Evolutionary conservation across 64 coral and sea anemone genomes (phyloP).

Genomic region (Montipora sp.): DNA sequence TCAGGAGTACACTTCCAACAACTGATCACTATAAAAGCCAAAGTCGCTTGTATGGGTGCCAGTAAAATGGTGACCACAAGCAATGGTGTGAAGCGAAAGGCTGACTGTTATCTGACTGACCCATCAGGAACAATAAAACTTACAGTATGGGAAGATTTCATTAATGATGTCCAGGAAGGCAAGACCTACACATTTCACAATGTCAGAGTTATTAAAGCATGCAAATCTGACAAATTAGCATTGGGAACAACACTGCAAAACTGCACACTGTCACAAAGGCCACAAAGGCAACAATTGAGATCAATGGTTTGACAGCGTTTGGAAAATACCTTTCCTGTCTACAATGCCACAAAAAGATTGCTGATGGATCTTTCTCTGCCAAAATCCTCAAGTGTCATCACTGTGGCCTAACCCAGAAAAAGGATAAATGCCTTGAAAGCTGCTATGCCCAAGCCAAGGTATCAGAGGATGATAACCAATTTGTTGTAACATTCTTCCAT

Average conservation of each 20-base stretch:
- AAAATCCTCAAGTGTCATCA: constrained; percentile 33
- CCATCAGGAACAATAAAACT: constrained; percentile 62
- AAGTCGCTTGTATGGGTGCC: constrained; percentile 31
- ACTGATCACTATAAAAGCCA: constrained; percentile 58
- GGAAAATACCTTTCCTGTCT: constrained; percentile 31
- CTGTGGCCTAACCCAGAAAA: constrained; percentile 47
- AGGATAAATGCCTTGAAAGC: constrained; percentile 46
- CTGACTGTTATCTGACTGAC: constrained; percentile 67
- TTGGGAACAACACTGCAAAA: constrained; percentile 58
- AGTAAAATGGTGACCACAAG: constrained; percentile 46
- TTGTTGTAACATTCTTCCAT: constrained; percentile 48
- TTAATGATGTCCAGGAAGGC: constrained; percentile 56
- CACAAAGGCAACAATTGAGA: constrained; percentile 17
- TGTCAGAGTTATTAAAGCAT: constrained; percentile 60
- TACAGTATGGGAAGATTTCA: constrained; percentile 56
- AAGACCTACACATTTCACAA: constrained; percentile 57
- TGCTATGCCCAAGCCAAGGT: constrained; percentile 40
- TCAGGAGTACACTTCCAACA: constrained; percentile 55
- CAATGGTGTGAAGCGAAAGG: constrained; percentile 54
- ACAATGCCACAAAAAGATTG: constrained; percentile 57
- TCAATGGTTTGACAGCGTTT: constrained; percentile 34
- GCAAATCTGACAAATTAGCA: constrained; percentile 49
- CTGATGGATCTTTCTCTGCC: constrained; percentile 47
- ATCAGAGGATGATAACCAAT: constrained; percentile 29
- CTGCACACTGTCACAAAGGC: constrained; percentile 22